Percentiles rank a stretch among this genome's conserved stretches.
Evolutionary conservation across 2,888 invertebrate species (phyloP).

Genomic region (Teleogryllus oceanicus): DNA sequence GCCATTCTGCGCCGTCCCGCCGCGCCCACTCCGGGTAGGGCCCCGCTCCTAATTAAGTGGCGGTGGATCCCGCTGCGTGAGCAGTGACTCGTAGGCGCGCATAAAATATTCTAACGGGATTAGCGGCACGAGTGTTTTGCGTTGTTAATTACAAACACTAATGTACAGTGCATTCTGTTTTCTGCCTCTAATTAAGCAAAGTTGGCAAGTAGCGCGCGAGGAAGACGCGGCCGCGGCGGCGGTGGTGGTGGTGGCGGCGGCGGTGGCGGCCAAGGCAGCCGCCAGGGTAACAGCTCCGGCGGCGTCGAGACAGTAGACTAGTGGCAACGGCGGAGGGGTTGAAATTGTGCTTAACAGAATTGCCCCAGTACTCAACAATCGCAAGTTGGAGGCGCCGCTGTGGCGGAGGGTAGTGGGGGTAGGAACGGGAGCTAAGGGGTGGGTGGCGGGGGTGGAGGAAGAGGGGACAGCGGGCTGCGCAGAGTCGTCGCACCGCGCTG

Average conservation of each 20-base stretch:
- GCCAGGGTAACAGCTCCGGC: background rate
- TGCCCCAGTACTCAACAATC: background rate
- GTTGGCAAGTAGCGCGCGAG: slow-evolving; percentile 18
- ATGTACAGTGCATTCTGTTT: slow-evolving; percentile 18
- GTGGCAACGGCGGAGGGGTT: background rate
- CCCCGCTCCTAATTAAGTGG: background rate
- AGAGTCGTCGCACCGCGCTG: background rate
- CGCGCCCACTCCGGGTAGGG: too few relatives aligned
- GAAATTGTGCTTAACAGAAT: background rate
- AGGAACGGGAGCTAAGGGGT: background rate
- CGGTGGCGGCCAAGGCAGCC: background rate
- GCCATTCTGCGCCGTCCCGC: too few relatives aligned
- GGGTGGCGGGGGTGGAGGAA: background rate
- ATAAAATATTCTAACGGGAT: slow-evolving; percentile 18
- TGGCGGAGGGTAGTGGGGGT: background rate
- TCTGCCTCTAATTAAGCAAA: slow-evolving; percentile 5
- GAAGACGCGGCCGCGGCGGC: background rate
- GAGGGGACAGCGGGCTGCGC: too few relatives aligned
- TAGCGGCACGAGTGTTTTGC: slow-evolving; percentile 18
- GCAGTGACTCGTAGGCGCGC: background rate
- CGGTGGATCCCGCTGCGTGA: slow-evolving; percentile 18
- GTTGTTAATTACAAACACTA: slow-evolving; percentile 18
- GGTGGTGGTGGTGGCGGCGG: background rate
- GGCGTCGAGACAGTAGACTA: background rate
- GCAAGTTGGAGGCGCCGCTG: background rate